Percentiles rank a stretch among this genome's conserved stretches.
phyloP scores from a whole-genome alignment of 2,113 vertebrate genomes.

The Meleagris gallopavo region DNA sequence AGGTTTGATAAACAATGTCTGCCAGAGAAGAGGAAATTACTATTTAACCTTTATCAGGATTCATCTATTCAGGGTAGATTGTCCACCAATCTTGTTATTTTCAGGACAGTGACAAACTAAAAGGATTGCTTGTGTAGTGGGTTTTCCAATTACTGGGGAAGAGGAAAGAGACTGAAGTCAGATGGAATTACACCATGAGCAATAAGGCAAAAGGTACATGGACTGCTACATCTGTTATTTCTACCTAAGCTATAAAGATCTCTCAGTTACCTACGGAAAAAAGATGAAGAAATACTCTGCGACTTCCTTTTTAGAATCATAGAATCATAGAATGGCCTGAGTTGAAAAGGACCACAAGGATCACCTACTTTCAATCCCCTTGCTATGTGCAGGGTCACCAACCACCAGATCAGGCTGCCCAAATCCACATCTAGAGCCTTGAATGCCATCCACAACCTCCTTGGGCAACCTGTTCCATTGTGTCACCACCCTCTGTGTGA shows the following conservation, averaged over 20 bases:
- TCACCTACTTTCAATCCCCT: too few relatives aligned
- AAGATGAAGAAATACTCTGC: background rate
- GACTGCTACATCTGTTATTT: background rate
- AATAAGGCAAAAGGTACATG: background rate
- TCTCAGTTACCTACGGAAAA: background rate
- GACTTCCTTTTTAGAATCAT: background rate
- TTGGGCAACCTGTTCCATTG: too few relatives aligned
- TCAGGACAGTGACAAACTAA: background rate
- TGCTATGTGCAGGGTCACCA: too few relatives aligned
- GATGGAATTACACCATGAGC: background rate
- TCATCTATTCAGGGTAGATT: background rate
- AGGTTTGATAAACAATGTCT: constrained; percentile 23
- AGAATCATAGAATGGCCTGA: too few relatives aligned
- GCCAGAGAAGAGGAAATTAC: background rate
- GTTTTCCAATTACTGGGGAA: background rate
- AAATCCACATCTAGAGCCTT: too few relatives aligned
- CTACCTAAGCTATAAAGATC: background rate
- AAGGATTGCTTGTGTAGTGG: background rate
- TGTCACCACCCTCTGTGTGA: too few relatives aligned
- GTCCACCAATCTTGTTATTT: background rate
- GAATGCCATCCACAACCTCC: too few relatives aligned
- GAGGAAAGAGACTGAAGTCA: background rate
- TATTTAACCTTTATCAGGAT: constrained; percentile 25
- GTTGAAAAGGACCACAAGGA: too few relatives aligned
- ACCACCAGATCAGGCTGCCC: too few relatives aligned